Conservation (phyloP, 2,797 vertebrate species). For the Poeciliopsis infans region DNA sequence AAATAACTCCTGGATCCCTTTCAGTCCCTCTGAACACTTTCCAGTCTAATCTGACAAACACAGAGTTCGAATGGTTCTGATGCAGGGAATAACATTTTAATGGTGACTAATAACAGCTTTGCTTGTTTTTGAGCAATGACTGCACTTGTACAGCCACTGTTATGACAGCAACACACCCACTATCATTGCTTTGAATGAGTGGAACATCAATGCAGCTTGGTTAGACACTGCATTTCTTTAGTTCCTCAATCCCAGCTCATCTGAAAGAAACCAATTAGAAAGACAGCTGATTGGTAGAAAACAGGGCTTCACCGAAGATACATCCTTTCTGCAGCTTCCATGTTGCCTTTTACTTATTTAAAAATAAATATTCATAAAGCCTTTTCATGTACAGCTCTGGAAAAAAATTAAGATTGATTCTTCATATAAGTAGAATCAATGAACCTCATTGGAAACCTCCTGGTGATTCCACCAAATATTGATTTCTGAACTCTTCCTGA, state of each 20-base stretch:
- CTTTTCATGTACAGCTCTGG: no score
- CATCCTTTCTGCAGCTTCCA: not conserved
- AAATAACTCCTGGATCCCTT: not conserved
- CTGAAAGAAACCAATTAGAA: not conserved
- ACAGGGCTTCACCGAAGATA: not conserved
- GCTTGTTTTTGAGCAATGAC: not conserved
- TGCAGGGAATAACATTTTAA: not conserved
- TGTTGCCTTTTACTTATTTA: not conserved
- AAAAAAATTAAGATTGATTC: no score
- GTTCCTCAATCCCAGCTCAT: not conserved
- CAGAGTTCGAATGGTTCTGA: not conserved
- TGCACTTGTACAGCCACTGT: not conserved
- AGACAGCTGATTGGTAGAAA: not conserved
- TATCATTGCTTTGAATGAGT: not conserved
- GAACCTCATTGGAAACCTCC: no score
- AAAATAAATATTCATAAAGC: not conserved
- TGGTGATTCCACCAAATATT: no score
- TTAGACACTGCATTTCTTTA: not conserved
- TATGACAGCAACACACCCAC: not conserved
- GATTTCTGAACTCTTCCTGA: no score
- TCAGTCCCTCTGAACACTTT: not conserved
- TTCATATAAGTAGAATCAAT: no score
- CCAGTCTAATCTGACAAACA: not conserved
- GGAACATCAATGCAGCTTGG: not conserved
- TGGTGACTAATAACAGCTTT: not conserved